Percentiles rank a stretch among this genome's conserved stretches.
Evolutionary conservation across 2,888 invertebrate species (phyloP).

Genomic region (Oxytorus armatus): DNA sequence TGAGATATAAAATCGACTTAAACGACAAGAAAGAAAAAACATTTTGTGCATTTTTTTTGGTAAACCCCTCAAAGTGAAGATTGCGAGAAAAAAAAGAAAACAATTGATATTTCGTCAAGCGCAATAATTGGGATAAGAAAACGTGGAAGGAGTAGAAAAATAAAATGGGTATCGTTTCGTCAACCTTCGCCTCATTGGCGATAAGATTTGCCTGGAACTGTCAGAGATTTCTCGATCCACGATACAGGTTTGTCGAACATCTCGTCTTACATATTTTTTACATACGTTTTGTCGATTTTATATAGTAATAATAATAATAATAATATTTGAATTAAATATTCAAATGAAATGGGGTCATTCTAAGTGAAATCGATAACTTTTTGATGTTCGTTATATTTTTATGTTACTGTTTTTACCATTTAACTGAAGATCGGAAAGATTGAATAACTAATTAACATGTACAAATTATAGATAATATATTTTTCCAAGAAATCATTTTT

Average conservation of each 20-base stretch:
- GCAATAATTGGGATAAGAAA: neutral
- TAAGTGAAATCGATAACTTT: no score
- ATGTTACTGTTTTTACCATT: no score
- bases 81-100: neutral
- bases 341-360: no score
- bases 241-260: conserved; percentile 73
- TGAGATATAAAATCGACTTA: neutral
- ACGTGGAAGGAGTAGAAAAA: conserved; percentile 1
- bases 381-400: no score
- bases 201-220: conserved; percentile 77
- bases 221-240: conserved; percentile 75
- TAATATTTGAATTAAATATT: no score
- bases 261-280: conserved; percentile 25
- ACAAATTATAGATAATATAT: no score
- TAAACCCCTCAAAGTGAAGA: neutral
- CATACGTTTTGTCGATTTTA: no score
- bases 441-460: no score
- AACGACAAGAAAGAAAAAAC: neutral
- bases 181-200: conserved; percentile 75
- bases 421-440: no score
- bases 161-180: conserved; percentile 76
- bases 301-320: neutral
- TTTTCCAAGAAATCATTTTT: no score
- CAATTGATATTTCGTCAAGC: neutral
- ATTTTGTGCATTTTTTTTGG: neutral